Evolutionary conservation across 2,888 invertebrate species (phyloP).

Genomic region (Athrips mouffetella): DNA sequence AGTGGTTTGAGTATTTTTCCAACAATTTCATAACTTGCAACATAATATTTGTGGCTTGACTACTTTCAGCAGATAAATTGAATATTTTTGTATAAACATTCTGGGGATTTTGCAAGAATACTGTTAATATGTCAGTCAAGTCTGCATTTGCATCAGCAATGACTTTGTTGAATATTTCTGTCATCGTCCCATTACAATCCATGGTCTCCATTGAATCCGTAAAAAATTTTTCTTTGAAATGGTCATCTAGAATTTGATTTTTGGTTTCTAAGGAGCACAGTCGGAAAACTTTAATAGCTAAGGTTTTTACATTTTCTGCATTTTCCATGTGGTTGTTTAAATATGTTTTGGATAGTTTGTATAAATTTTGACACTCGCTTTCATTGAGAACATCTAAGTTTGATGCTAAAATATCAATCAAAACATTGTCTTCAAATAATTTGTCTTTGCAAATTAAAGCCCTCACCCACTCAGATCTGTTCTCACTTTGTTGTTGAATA

Average conservation of each 20-base stretch:
- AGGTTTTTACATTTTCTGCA: constrained; percentile 32
- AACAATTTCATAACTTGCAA: constrained; percentile 48
- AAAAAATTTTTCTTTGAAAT: constrained; percentile 46
- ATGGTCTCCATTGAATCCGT: constrained; percentile 36
- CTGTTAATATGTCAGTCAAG: constrained; percentile 44
- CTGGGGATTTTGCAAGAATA: constrained; percentile 60
- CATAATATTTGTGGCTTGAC: constrained; percentile 55
- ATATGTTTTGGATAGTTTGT: constrained; percentile 35
- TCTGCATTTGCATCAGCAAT: constrained; percentile 43
- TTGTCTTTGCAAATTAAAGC: constrained; percentile 51
- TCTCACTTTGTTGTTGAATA: constrained; percentile 39
- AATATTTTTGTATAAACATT: constrained; percentile 54
- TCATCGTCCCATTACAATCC: constrained; percentile 43
- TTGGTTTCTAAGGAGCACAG: constrained; percentile 40
- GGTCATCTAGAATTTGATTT: constrained; percentile 44
- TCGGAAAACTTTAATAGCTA: constrained; percentile 49
- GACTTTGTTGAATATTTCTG: constrained; percentile 61
- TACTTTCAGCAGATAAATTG: constrained; percentile 48
- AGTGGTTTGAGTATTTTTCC: constrained; percentile 49
- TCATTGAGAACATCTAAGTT: constrained; percentile 43
- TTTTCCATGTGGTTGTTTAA: constrained; percentile 33
- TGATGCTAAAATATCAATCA: constrained; percentile 38
- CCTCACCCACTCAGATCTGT: constrained; percentile 49
- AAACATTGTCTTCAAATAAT: constrained; percentile 40
- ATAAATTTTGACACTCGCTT: constrained; percentile 44